phyloP scores from a whole-genome alignment of 2,888 invertebrate species.

The Phengaris arion region DNA sequence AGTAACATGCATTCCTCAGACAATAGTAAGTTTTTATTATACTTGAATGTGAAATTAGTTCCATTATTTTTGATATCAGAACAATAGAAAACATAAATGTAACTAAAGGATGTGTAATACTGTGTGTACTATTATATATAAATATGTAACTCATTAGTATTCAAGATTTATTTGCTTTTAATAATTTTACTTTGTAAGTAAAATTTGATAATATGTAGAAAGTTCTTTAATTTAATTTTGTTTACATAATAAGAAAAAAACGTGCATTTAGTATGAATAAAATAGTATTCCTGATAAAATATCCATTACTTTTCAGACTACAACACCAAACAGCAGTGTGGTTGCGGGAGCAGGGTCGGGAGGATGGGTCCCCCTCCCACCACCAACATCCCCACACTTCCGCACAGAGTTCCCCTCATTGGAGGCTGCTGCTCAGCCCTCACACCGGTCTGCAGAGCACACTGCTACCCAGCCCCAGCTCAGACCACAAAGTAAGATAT shows the following conservation, averaged over 20 bases:
- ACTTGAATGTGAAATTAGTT: slow-evolving; percentile 12
- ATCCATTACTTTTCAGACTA: slow-evolving; percentile 54
- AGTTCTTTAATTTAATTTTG: no score
- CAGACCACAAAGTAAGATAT: slow-evolving; percentile 73
- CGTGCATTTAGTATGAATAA: no score
- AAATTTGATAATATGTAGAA: no score
- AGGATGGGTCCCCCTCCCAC: slow-evolving; percentile 78
- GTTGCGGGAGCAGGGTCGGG: slow-evolving; percentile 75
- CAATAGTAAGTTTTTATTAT: slow-evolving; percentile 58
- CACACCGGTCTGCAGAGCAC: slow-evolving; percentile 70
- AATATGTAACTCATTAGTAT: no score
- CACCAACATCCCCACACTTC: slow-evolving; percentile 91
- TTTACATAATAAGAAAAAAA: no score
- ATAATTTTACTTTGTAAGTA: no score
- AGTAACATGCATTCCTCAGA: slow-evolving; percentile 74
- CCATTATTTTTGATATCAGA: background rate
- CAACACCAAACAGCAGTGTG: slow-evolving; percentile 81
- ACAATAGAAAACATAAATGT: background rate
- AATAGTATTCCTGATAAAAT: background rate
- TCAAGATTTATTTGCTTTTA: no score
- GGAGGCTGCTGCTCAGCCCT: slow-evolving; percentile 84
- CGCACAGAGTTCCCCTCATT: slow-evolving; percentile 97
- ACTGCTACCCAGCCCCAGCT: slow-evolving; percentile 63
- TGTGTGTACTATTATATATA: no score
- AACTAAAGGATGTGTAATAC: no score